Base-by-base conservation (phyloP, 2,888 invertebrate genomes). In the Anarsia innoxiella region DNA sequence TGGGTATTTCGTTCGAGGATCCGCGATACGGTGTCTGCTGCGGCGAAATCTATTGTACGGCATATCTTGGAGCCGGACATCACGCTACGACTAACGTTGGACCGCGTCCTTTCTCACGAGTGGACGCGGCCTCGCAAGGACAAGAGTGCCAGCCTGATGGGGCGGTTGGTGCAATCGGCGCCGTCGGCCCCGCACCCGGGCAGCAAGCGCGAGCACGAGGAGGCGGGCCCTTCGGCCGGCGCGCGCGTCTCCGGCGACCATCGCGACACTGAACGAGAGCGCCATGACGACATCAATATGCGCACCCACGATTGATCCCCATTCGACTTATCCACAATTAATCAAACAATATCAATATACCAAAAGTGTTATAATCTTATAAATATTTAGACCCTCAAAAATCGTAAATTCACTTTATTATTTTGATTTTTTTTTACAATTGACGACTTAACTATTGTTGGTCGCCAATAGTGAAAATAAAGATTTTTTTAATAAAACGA, bases 51-150 rank as follows among this genome's bases (percentile, higher is more conserved):
- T 14, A 88, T 96, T 31, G 92, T 97, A 11, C 84, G 90, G 16
- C 90, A 90, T 45, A 90, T 96, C 45, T 75, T 97, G 40, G 95
- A 97, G 67, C 95, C 96, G 0, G 93, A 96, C 56, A 89, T 94
- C 27, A 91, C 91, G 12, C 82, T 90, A 41, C 88, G 96, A 40
- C 80, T 93, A 52, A 92, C 92, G 12, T 72, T 95, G 48, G 92
- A 92, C 46, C 86, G 92, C 41, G 90, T 94, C 37, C 70, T 93
- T 37, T 88, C 89, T 34, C 93, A 93, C 64, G 91, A 91, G 48
- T 95, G 94, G 94, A 82, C 91, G 31, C 77, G 88, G 48, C 87
- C 84, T 26, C 86, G 87, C 27, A 90, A 89, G 59, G 89, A 90
- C 42, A 87, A 86, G 65, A 80, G 84, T 36, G 82, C 86, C 10